phyloP scores from a whole-genome alignment of 1,140 invertebrate genomes.

The Babylonia areolata region DNA sequence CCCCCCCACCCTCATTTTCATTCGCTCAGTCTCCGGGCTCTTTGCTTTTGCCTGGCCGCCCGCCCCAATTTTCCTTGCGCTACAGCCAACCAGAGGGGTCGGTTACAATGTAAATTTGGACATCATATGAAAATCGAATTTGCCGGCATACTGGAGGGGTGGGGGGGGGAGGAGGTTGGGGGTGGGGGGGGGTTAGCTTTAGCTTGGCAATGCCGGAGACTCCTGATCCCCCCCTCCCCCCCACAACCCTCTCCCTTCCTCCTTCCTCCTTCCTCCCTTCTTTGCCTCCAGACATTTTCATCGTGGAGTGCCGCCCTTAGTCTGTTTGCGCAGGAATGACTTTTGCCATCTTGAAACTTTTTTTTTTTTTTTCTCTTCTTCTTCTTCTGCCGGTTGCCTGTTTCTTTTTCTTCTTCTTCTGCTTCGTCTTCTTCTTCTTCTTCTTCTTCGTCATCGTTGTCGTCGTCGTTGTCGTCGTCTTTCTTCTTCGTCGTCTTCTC shows the following conservation, averaged over 20 bases:
- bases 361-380: not conserved
- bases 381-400: too few relatives aligned
- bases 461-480: too few relatives aligned
- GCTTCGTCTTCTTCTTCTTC: too few relatives aligned
- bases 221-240: not conserved
- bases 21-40: not conserved
- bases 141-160: slow-evolving; percentile 17
- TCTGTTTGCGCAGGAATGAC: not conserved
- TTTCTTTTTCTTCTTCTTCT: too few relatives aligned
- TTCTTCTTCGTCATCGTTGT: too few relatives aligned
- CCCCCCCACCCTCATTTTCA: slow-evolving; percentile 37
- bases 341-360: slow-evolving; percentile 27
- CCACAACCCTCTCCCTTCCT: not conserved
- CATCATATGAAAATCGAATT: slow-evolving; percentile 44
- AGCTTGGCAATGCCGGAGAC: too few relatives aligned
- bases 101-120: slow-evolving; percentile 44
- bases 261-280: not conserved
- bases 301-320: not conserved
- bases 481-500: too few relatives aligned
- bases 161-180: too few relatives aligned
- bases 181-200: too few relatives aligned
- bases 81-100: not conserved
- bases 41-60: not conserved
- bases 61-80: not conserved
- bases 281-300: slow-evolving; percentile 21